These are phyloP conservation scores for Erynnis tages DNA, from an alignment of 2,888 invertebrate genomes.

Conservation along the genomic window DNA sequence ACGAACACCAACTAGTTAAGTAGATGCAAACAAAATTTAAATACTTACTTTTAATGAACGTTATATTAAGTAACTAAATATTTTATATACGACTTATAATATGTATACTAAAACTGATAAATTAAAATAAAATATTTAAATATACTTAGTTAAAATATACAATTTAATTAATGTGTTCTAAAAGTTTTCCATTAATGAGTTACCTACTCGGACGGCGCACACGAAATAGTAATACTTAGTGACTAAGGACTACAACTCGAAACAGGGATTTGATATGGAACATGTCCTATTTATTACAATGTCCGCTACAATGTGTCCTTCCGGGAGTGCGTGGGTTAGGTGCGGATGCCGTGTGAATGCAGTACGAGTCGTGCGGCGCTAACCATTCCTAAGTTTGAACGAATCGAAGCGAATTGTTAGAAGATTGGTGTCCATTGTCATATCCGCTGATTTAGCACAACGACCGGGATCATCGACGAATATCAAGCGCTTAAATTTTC, in stretches of 20 bases:
- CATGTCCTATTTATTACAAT: conserved; percentile 36
- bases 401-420: conserved; percentile 5
- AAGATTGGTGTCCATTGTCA: neutral
- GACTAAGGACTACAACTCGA: conserved; percentile 56
- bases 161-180: conserved; percentile 67
- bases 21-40: conserved; percentile 56
- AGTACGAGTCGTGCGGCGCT: neutral
- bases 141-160: conserved; percentile 39
- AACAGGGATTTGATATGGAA: conserved; percentile 69
- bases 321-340: neutral
- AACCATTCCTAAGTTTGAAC: conserved; percentile 14
- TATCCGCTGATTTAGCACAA: neutral
- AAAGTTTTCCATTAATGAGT: conserved; percentile 67
- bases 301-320: neutral
- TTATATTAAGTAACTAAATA: conserved; percentile 39
- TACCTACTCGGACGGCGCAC: conserved; percentile 42
- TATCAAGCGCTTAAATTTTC: neutral
- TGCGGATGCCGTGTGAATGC: neutral
- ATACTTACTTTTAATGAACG: conserved; percentile 33
- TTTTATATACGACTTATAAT: conserved; percentile 48
- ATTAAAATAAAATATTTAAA: conserved; percentile 33
- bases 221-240: conserved; percentile 46
- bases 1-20: conserved; percentile 73
- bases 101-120: conserved; percentile 34
- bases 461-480: neutral